These are phyloP conservation scores for Scalopus aquaticus DNA, from an alignment of 2,113 vertebrate species.

Conservation along the genomic window DNA sequence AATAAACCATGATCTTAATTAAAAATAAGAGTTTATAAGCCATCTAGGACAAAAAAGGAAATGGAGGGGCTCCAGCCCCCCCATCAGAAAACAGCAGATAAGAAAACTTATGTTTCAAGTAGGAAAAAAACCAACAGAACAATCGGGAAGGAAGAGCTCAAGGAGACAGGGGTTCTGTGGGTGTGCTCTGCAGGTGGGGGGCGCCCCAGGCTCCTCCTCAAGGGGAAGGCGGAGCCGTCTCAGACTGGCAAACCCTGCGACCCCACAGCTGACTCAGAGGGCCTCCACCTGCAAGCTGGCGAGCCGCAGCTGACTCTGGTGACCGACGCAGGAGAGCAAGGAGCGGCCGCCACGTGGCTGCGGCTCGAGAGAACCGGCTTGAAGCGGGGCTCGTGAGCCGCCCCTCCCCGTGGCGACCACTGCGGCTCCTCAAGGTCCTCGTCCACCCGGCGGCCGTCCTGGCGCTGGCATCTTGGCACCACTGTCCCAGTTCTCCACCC, in stretches of 20 bases:
- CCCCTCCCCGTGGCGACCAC: no score
- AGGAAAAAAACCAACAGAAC: neutral
- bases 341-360: no score
- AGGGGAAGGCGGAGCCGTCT: neutral
- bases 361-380: neutral
- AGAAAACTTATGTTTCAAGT: neutral
- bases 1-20: constrained; percentile 15
- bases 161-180: neutral
- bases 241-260: no score
- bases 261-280: no score
- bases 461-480: neutral
- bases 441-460: no score
- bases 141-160: neutral
- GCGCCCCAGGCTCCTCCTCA: neutral
- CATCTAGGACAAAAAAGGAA: neutral
- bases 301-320: no score
- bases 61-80: neutral
- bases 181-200: neutral
- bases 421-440: no score
- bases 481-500: neutral
- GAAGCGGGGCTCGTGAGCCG: no score
- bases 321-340: no score
- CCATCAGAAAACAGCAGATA: neutral
- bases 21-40: constrained; percentile 27
- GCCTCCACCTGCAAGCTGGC: neutral